Evolutionary conservation across 2,113 vertebrate species (phyloP).

Genomic region (Odobenus rosmarus): DNA sequence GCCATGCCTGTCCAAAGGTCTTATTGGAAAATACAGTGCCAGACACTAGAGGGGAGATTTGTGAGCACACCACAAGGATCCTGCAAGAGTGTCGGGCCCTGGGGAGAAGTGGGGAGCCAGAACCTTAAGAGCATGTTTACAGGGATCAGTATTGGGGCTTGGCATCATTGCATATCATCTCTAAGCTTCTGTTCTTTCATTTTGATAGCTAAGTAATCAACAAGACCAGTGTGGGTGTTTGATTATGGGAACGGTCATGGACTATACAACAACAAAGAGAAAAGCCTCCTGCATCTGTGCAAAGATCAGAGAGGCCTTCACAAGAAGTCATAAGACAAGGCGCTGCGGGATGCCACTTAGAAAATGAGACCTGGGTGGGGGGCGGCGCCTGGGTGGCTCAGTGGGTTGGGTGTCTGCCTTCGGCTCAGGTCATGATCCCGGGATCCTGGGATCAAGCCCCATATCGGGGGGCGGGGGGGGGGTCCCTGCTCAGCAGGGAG

Average conservation of each 20-base stretch:
- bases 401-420: not conserved
- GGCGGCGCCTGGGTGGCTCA: not conserved
- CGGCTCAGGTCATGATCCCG: too few relatives aligned
- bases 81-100: not conserved
- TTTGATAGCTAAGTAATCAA: not conserved
- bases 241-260: not conserved
- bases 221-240: not conserved
- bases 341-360: not conserved
- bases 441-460: too few relatives aligned
- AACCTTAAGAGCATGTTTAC: rapidly evolving
- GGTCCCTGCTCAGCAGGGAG: too few relatives aligned
- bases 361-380: not conserved
- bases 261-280: not conserved
- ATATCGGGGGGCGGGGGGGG: too few relatives aligned
- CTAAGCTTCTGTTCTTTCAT: not conserved
- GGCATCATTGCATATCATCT: not conserved
- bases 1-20: not conserved
- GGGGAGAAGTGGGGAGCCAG: not conserved
- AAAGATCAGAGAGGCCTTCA: not conserved
- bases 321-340: not conserved
- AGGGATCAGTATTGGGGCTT: not conserved
- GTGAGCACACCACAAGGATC: not conserved
- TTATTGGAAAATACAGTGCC: not conserved
- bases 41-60: not conserved
- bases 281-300: not conserved